Evolutionary conservation across 2,888 invertebrate genomes (phyloP), one percentile per base, ranked within the genome.

Genomic region (Ochlodes sylvanus): DNA sequence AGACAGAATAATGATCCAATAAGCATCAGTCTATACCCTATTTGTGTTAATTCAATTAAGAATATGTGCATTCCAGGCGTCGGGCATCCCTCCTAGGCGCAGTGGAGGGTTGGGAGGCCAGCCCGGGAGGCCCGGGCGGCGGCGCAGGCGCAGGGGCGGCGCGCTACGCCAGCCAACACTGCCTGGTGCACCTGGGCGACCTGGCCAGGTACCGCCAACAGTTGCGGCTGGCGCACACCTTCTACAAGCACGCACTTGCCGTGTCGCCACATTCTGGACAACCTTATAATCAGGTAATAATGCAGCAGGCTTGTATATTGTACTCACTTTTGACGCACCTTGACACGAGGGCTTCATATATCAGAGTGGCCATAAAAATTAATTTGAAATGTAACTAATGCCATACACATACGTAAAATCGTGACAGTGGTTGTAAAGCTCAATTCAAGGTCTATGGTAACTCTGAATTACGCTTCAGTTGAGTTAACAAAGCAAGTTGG

Each of bases 171-270:
- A 97, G 97, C 84, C 98, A 98, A 83, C 97, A 98, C 87, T 98
- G 98, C 85, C 94, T 98, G 69, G 97, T 98, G 67, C 98, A 98
- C 85, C 94, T 98, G 68, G 98, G 98, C 0, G 98, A 98, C 82
- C 94, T 98, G 75, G 97, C 98, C 27, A 95, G 98, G 9, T 98
- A 98, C 82, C 93, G 97, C 71, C 96, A 96, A 79, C 96, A 97
- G 85, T 95, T 96, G 73, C 94, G 96, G 60, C 96, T 97, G 81
- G 97, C 98, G 0, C 97, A 97, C 83, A 96, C 96, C 15, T 98
- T 97, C 88, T 98, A 98, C 88, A 95, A 95, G 95, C 96, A 97
- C 87, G 97, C 97, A 54, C 94, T 96, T 58, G 94, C 95, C 60
- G 94, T 96, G 66, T 96, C 96, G 4, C 96, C 96, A 65, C 95